Evolutionary conservation across 2,113 vertebrate genomes (phyloP).

Genomic region (Nothoprocta perdicaria): DNA sequence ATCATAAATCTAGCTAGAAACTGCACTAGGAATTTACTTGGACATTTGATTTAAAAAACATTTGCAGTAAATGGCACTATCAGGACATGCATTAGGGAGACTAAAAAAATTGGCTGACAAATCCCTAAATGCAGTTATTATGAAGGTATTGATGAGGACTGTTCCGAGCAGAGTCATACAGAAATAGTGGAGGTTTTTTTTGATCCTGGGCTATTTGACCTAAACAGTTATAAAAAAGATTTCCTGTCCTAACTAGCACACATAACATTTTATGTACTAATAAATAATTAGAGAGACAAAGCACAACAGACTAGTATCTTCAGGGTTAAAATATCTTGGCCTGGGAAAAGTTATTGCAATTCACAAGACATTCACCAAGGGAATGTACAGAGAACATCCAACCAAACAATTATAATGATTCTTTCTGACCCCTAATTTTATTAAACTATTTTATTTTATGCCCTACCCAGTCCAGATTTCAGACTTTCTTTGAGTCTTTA

Average conservation of each 20-base stretch:
- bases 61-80: neutral
- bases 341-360: fast-evolving
- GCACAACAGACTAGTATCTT: neutral
- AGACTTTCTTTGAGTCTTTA: neutral
- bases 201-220: neutral
- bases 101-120: neutral
- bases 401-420: fast-evolving
- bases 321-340: fast-evolving
- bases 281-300: neutral
- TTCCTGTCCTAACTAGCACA: neutral
- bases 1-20: neutral
- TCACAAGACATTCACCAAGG: fast-evolving
- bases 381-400: neutral
- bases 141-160: neutral
- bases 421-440: neutral
- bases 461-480: neutral
- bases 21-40: neutral
- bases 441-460: neutral
- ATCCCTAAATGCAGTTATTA: neutral
- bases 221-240: neutral
- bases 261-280: neutral
- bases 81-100: neutral
- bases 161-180: neutral
- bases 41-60: neutral
- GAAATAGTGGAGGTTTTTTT: neutral